Conservation (phyloP, 2,888 invertebrate species). For the Neoaliturus tenellus region DNA sequence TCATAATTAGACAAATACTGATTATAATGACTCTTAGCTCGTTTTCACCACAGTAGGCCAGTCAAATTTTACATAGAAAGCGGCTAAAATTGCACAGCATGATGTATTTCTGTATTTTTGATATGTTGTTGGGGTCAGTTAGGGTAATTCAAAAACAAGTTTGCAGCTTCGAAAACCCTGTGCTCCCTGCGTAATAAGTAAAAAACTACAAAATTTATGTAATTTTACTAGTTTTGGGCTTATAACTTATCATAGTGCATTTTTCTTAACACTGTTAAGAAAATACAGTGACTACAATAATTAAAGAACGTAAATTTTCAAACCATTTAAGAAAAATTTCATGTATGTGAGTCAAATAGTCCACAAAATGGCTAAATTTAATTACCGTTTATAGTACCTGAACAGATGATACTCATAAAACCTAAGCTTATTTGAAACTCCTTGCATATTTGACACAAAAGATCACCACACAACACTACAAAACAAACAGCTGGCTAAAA, state of each 20-base stretch:
- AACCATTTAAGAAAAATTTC: background rate
- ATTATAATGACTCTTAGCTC: too few species aligned
- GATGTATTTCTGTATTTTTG: constrained; percentile 2
- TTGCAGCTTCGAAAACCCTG: constrained; percentile 5
- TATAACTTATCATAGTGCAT: background rate
- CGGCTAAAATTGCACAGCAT: background rate
- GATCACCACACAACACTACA: background rate
- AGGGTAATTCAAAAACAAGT: constrained; percentile 5
- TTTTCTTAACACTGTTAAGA: background rate
- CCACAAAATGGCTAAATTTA: background rate
- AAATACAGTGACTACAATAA: too few species aligned
- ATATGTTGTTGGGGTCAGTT: background rate
- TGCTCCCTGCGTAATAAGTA: constrained; percentile 3
- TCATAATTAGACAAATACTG: too few species aligned
- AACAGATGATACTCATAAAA: background rate
- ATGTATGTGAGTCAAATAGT: background rate
- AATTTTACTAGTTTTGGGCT: background rate
- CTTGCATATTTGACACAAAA: too few species aligned
- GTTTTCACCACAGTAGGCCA: background rate
- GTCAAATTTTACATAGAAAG: background rate
- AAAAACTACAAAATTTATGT: background rate
- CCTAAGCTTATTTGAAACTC: background rate
- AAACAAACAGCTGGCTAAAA: background rate
- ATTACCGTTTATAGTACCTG: background rate
- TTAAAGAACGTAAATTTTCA: background rate